phyloP scores from a whole-genome alignment of 2,113 vertebrate genomes.

The Ochotona curzoniae region DNA sequence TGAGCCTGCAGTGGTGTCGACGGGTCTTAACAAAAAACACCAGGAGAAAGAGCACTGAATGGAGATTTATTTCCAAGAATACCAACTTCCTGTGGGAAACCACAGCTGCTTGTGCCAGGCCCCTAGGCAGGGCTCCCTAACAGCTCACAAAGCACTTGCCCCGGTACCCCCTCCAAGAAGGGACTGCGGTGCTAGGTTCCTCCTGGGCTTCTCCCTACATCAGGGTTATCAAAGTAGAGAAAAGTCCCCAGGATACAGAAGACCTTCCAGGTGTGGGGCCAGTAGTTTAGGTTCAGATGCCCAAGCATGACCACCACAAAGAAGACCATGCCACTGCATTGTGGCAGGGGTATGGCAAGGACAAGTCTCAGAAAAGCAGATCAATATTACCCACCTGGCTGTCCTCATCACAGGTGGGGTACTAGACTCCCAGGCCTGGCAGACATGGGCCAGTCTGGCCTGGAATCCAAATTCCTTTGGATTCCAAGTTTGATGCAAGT shows the following conservation, averaged over 20 bases:
- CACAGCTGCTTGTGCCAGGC: not conserved
- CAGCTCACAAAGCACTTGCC: not conserved
- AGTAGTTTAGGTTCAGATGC: not conserved
- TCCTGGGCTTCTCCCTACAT: not conserved
- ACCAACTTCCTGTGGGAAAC: not conserved
- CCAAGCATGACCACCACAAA: not conserved
- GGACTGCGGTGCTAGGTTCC: not conserved
- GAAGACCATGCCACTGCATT: not conserved
- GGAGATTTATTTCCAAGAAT: not conserved
- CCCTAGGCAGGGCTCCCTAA: not conserved
- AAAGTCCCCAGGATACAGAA: not conserved
- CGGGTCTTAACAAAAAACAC: not conserved
- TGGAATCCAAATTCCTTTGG: not conserved
- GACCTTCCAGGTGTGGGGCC: not conserved
- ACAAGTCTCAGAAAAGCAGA: fast-evolving
- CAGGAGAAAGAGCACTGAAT: not conserved
- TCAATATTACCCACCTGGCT: not conserved
- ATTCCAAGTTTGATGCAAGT: not conserved
- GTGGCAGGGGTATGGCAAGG: fast-evolving
- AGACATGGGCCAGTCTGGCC: not conserved
- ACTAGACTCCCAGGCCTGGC: not conserved
- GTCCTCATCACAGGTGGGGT: not conserved
- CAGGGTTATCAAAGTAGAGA: not conserved
- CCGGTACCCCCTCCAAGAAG: not conserved
- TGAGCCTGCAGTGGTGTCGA: not conserved